A percentile compares a stretch with the other conserved stretches of the same genome.
Evolutionary conservation across 2,797 vertebrate genomes (phyloP).

Genomic region (Gymnoscopelus microlampas): DNA sequence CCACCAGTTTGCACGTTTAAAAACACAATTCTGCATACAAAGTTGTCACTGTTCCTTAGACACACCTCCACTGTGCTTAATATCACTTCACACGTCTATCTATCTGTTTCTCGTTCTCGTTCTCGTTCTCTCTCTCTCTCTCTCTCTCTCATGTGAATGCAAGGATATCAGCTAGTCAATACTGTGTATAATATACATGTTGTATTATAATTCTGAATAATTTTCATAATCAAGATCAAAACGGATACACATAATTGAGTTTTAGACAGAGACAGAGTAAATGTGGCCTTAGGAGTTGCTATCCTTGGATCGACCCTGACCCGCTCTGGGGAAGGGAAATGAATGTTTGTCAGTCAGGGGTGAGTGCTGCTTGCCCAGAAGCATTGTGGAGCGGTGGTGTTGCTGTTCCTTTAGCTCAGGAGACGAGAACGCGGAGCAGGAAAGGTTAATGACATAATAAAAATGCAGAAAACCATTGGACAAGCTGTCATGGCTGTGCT

Average conservation of each 20-base stretch:
- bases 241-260: conserved; percentile 32
- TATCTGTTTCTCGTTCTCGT: too few relatives aligned
- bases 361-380: conserved; percentile 34
- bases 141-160: conserved; percentile 62
- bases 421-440: conserved; percentile 18
- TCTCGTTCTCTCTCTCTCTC: not conserved
- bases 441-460: conserved; percentile 25
- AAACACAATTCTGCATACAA: conserved; percentile 76
- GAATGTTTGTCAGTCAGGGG: conserved; percentile 55
- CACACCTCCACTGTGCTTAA: conserved; percentile 10
- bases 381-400: conserved; percentile 7
- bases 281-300: conserved; percentile 40
- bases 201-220: conserved; percentile 25
- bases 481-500: conserved; percentile 6
- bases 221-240: conserved; percentile 53
- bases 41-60: conserved; percentile 40
- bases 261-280: conserved; percentile 24
- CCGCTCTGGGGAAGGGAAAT: conserved; percentile 22
- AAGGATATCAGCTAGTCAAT: conserved; percentile 66
- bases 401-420: conserved; percentile 25
- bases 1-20: conserved; percentile 71
- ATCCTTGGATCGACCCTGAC: conserved; percentile 41
- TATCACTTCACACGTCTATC: not conserved
- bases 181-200: conserved; percentile 50
- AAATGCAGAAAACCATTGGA: conserved; percentile 23